Evolutionary conservation across 1,140 invertebrate genomes (phyloP), one percentile per base, ranked within the genome.

Genomic region (Lordiphosa collinella): DNA sequence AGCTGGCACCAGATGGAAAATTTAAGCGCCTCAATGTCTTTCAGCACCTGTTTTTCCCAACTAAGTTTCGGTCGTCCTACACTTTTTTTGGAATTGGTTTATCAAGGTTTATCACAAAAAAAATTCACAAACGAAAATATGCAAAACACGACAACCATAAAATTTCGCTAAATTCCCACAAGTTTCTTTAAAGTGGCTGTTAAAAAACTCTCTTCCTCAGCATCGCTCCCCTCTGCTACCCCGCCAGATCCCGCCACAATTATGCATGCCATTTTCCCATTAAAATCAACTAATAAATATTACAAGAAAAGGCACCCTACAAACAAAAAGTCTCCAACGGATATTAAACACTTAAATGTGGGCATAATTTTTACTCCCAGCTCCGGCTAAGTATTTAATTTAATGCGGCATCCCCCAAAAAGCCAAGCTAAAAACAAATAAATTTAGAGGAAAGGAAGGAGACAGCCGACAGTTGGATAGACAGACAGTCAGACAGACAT

Each of bases 291-390:
- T 54, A 79, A 79, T 79, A 79, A 79, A 79, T 79, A 74, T 80
- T 59, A 37, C 34, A 10, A 57, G 46, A n/a, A 63, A 25, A 22
- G 40, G 25, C 40, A 12, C 25, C 11, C 40, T 18, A 36, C 37
- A 10, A 8, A n/a, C 16, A 25, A 60, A 18, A 25, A 60, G 57
- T 68, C 69, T 56, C 75, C 55, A 75, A 63, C 69, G 75, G 75
- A 79, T 79, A 79, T 79, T 79, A 79, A 79, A 70, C 75, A 79
- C 75, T 79, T 79, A 74, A 79, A 79, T 80, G 75, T 38, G 70
- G 75, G 75, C 75, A 79, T 80, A 74, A 80, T 79, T 79, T 79
- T 74, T 70, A 58, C 74, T 54, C 59, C 65, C 46, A 65, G 53
- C 49, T 43, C 9, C 13, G 54, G 48, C 75, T 74, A 73, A 79